Percentiles rank a stretch among this genome's conserved stretches.
These are phyloP conservation scores for Phyllostomus hastatus DNA, from an alignment of 2,113 vertebrate genomes.

Conservation along the genomic window DNA sequence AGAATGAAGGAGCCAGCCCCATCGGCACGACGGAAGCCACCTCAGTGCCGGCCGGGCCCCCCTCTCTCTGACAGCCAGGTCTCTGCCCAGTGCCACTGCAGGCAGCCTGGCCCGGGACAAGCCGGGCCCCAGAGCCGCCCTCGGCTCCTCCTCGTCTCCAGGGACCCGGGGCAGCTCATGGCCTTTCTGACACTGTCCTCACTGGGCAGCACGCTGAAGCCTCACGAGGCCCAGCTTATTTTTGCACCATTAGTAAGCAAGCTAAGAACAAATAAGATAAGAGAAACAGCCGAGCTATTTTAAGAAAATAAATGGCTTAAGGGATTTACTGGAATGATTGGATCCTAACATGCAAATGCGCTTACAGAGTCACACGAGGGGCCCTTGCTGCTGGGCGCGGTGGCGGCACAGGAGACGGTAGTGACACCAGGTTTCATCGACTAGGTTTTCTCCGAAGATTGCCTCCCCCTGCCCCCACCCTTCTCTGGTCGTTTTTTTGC, in stretches of 20 bases:
- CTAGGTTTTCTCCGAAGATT: not conserved
- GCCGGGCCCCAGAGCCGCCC: accelerated
- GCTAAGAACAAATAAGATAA: conserved; percentile 28
- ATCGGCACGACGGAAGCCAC: not conserved
- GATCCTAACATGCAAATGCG: not conserved
- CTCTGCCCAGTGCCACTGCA: not conserved
- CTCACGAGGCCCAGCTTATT: not conserved
- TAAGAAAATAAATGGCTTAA: conserved; percentile 60
- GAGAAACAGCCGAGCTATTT: conserved; percentile 53
- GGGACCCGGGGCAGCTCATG: not conserved
- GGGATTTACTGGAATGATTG: conserved; percentile 36
- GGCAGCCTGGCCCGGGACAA: not conserved
- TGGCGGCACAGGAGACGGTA: not conserved
- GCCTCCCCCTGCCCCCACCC: not conserved
- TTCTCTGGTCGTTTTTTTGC: not conserved
- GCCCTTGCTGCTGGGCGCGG: not conserved
- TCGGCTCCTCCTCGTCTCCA: accelerated
- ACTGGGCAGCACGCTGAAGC: not conserved
- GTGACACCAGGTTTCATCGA: not conserved
- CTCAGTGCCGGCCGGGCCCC: not conserved
- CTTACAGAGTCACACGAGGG: not conserved
- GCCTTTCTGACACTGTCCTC: not conserved
- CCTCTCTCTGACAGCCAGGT: not conserved
- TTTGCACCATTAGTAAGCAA: conserved; percentile 26
- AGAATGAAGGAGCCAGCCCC: not conserved